Conservation (phyloP, 2,888 invertebrate genomes). For the Bombylius major region DNA sequence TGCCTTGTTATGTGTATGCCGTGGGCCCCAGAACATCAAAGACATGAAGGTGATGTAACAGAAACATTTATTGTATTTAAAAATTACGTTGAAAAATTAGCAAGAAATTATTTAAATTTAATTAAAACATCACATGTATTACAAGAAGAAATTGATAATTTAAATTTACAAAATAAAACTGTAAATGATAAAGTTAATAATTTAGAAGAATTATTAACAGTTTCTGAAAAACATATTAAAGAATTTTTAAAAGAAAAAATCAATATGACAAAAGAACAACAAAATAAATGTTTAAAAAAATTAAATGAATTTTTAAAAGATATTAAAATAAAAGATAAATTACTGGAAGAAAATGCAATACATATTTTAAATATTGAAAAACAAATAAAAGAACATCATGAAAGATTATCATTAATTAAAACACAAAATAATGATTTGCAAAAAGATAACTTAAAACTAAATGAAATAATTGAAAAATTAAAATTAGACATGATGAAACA, state of each 20-base stretch:
- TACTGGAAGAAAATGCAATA: too few species aligned
- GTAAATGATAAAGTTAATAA: not conserved
- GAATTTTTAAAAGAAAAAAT: not conserved
- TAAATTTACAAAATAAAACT: not conserved
- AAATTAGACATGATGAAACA: not conserved
- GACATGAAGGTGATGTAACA: too few species aligned
- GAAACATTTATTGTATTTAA: too few species aligned
- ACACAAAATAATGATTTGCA: not conserved
- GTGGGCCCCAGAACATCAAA: too few species aligned
- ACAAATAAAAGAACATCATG: not conserved
- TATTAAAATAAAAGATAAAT: slow-evolving; percentile 1
- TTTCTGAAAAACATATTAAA: not conserved
- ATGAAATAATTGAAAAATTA: not conserved
- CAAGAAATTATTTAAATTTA: too few species aligned
- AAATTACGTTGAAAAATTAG: too few species aligned
- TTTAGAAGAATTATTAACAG: not conserved
- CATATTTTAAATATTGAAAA: too few species aligned
- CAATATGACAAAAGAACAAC: not conserved
- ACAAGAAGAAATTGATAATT: not conserved
- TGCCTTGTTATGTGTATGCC: too few species aligned
- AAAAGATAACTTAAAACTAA: not conserved
- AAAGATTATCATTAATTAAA: not conserved
- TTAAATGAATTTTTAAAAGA: slow-evolving; percentile 12
- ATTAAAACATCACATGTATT: slow-evolving; percentile 6
- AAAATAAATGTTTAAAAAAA: not conserved